Evolutionary conservation across 1,140 invertebrate species (phyloP), one percentile per base, ranked within the genome.

Genomic region (Microvelia longipes): DNA sequence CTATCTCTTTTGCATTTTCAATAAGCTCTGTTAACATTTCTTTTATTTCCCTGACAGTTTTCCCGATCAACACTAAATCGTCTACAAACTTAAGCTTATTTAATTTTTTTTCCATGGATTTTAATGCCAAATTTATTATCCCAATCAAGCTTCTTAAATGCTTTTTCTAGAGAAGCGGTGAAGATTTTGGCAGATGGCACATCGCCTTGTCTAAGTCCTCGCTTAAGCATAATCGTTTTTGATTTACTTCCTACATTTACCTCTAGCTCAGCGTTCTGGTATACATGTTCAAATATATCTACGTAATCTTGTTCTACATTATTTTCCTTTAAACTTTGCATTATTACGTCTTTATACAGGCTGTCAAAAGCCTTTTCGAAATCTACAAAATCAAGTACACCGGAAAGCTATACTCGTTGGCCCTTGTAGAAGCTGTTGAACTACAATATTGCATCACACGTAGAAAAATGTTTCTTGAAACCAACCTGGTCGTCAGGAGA

Each of bases 331-430:
- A 14, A 5, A 13, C 5, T 24, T 14, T 11, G 5, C 11, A 15
- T 24, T 64, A 64, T 25, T 13, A 24, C 15, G 5, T 24, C 15
- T 13, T 2, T 14, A 15, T 64, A 15, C 24, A 64, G 5, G 24
- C 62, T 64, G 24, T 64, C 62, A 24, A 64, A 64, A 5, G 62
- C 25, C 62, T 64, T 64, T 64, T 64, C 62, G 62, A 64, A 64
- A 24, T 64, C 62, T 64, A 64, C 24, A 25, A 64, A 64, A 64
- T 2, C 25, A 64, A 24, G 2, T 13, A 64, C 2, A 64, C 2
- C 2, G 62, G 62, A 15, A 64, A 24, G 2, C 24, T 11, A 64
- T 64, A 64, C 25, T 64, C 62, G 5, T 15, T 11, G 5, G 62
- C 62, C 62, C 24, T 64, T 64, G 15, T 14, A 24, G 2, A 14